These are phyloP conservation scores for Acleris laterana DNA, from an alignment of 2,888 invertebrate species.

Conservation along the genomic window DNA sequence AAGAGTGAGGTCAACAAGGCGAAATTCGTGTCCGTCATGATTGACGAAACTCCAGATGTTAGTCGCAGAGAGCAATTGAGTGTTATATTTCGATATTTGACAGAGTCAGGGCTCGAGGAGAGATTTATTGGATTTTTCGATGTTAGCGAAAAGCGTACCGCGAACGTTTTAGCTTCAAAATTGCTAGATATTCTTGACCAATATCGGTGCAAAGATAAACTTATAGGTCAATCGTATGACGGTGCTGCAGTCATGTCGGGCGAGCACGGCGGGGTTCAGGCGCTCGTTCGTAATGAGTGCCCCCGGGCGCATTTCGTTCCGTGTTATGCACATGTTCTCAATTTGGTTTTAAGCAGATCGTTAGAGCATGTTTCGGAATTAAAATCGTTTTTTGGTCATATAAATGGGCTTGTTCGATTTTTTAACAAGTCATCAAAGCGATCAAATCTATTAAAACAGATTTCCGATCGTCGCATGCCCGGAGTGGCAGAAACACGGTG, in stretches of 20 bases:
- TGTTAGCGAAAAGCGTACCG: background rate
- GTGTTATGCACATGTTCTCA: constrained; percentile 26
- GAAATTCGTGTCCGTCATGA: too few species aligned
- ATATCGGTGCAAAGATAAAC: background rate
- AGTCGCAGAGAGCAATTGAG: too few species aligned
- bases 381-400: constrained; percentile 26
- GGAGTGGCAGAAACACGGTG: background rate
- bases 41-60: too few species aligned
- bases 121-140: constrained; percentile 7
- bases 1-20: too few species aligned
- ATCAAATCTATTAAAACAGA: constrained; percentile 20
- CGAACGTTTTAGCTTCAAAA: background rate
- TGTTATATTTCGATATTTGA: too few species aligned
- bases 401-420: background rate
- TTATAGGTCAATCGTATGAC: background rate
- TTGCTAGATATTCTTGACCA: background rate
- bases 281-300: constrained; percentile 20
- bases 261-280: too few species aligned
- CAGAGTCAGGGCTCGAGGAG: too few species aligned
- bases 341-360: constrained; percentile 23
- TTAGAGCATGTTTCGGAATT: constrained; percentile 19
- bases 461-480: constrained; percentile 16
- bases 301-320: constrained; percentile 2
- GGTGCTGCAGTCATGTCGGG: constrained; percentile 27
- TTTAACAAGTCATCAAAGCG: constrained; percentile 28